Base-by-base conservation (phyloP, 2,888 invertebrate genomes). In the Chironomus riparius region DNA sequence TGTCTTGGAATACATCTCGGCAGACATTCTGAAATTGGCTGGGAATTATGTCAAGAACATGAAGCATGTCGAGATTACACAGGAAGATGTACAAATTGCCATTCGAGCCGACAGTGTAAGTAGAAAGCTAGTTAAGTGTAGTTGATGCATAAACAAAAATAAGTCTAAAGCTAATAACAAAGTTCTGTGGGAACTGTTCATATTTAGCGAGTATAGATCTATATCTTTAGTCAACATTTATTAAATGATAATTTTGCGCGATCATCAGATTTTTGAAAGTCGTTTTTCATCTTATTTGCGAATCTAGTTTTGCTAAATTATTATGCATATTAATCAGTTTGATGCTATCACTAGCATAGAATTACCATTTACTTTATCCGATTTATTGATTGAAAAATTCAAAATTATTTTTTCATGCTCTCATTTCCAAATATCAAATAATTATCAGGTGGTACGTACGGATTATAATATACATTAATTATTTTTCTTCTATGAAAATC, bases 1-100 rank as follows among this genome's bases (percentile, higher is more conserved):
- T 70, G 95, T 98, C 65, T 85, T 98, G 79, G 98, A 98, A 85
- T 97, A 95, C 84, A 95, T 98, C 79, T 93, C 95, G 78, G 93
- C 94, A 1, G 98, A 98, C 85, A 97, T 98, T 80, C 86, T 98
- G 74, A 95, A 96, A 88, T 87, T 98, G 83, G 95, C 97, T 74
- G 97, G 97, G 73, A 97, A 97, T 83, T 99, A 97, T 86, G 98
- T 98, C 56, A 96, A 96, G 85, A 95, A 97, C 85, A 96, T 98
- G 80, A 92, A 94, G 76, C 95, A 95, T 85, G 89, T 89, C 62
- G 93, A 93, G 84, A 95, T 98, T 81, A 93, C 96, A 0, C 92
- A 92, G 78, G 92, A 96, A 82, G 98, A 98, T 83, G 94, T 99
- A 81, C 93, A 94, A 86, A 97, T 98, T 76, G 97, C 98, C 72